Evolutionary conservation across 1,140 invertebrate species (phyloP).

Genomic region (Myzus persicae): DNA sequence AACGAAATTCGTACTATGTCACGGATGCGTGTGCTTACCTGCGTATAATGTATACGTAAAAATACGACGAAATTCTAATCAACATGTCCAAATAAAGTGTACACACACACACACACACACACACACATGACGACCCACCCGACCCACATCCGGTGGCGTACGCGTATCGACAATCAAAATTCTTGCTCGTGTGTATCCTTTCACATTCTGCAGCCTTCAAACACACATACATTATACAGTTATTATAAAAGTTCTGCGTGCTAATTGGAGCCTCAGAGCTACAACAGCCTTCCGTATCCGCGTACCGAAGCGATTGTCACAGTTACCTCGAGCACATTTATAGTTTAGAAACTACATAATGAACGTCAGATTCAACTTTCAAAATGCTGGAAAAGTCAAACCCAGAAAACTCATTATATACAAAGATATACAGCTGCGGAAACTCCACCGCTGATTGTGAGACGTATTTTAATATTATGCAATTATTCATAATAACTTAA

Average conservation of each 20-base stretch:
- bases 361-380: slow-evolving; percentile 35
- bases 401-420: slow-evolving; percentile 32
- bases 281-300: not conserved
- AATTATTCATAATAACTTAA: slow-evolving; percentile 28
- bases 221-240: too few species aligned
- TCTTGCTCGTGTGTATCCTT: not conserved
- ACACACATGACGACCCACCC: not conserved
- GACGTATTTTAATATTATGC: slow-evolving; percentile 35
- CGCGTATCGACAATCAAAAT: not conserved
- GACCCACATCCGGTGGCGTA: not conserved
- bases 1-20: not conserved
- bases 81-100: not conserved
- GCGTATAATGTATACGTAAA: not conserved
- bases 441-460: not conserved
- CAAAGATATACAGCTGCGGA: not conserved
- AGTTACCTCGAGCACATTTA: not conserved
- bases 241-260: slow-evolving; percentile 34
- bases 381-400: slow-evolving; percentile 27
- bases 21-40: not conserved
- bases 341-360: slow-evolving; percentile 46
- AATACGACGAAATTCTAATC: slow-evolving; percentile 21
- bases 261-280: not conserved
- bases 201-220: too few species aligned
- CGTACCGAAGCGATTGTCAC: not conserved
- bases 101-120: not conserved